Conservation (phyloP, 64 coral and sea anemone species). For the Pocillopora verrucosa region DNA sequence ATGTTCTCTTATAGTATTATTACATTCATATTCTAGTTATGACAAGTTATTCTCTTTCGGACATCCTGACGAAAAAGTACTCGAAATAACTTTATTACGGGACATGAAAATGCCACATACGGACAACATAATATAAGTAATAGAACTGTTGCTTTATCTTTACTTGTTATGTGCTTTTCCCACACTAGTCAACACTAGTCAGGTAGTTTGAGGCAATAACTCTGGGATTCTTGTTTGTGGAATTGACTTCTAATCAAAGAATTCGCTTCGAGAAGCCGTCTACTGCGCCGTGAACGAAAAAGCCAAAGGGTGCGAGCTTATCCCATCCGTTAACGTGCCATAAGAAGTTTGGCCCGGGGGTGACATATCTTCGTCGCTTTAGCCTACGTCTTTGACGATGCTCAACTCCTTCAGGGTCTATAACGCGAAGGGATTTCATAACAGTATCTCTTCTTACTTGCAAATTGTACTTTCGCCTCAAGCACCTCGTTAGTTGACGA, state of each 20-base stretch:
- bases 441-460: conserved; percentile 55
- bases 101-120: too few relatives aligned
- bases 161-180: too few relatives aligned
- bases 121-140: too few relatives aligned
- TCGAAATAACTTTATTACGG: too few relatives aligned
- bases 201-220: conserved; percentile 1
- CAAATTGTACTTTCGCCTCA: conserved; percentile 42
- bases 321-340: conserved; percentile 59
- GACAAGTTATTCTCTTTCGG: too few relatives aligned
- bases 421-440: conserved; percentile 37
- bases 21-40: too few relatives aligned
- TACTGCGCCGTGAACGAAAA: conserved; percentile 38
- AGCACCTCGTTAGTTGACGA: conserved; percentile 42
- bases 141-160: too few relatives aligned
- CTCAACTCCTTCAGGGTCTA: conserved; percentile 61
- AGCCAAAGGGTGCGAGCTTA: conserved; percentile 47
- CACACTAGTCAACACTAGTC: too few relatives aligned
- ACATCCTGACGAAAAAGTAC: too few relatives aligned
- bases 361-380: conserved; percentile 43
- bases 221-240: conserved; percentile 34
- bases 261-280: conserved; percentile 50
- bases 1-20: too few relatives aligned
- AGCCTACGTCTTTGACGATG: conserved; percentile 22
- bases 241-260: conserved; percentile 38
- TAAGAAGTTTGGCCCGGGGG: conserved; percentile 43